Evolutionary conservation across 2,797 vertebrate genomes (phyloP).

Genomic region (Etheostoma nigrum): DNA sequence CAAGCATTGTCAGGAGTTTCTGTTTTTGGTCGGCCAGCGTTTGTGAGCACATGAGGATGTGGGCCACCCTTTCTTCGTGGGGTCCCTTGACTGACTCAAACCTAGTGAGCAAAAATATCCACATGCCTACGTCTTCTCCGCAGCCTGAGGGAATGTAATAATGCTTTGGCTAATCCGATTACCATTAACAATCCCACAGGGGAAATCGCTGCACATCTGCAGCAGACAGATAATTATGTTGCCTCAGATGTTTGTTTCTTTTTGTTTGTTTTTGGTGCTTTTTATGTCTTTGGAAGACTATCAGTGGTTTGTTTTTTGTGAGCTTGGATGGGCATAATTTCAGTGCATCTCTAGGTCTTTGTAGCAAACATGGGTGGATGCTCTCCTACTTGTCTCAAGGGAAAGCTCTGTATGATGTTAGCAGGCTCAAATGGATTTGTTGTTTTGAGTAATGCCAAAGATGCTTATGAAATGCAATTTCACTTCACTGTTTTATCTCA

Average conservation of each 20-base stretch:
- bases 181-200: slow-evolving; percentile 82
- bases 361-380: slow-evolving; percentile 48
- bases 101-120: slow-evolving; percentile 73
- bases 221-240: slow-evolving; percentile 81
- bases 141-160: slow-evolving; percentile 80
- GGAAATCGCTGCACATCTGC: slow-evolving; percentile 84
- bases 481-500: slow-evolving; percentile 12
- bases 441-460: not conserved
- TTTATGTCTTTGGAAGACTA: slow-evolving; percentile 64
- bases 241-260: slow-evolving; percentile 80
- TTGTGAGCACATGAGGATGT: slow-evolving; percentile 47
- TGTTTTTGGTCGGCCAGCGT: slow-evolving; percentile 22
- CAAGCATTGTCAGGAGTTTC: slow-evolving; percentile 37
- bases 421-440: slow-evolving; percentile 24
- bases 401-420: slow-evolving; percentile 41
- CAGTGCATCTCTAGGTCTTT: slow-evolving; percentile 45
- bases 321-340: slow-evolving; percentile 28
- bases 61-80: slow-evolving; percentile 49
- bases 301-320: slow-evolving; percentile 33
- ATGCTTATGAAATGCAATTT: slow-evolving; percentile 27
- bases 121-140: slow-evolving; percentile 66
- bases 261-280: slow-evolving; percentile 43
- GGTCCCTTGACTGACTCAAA: slow-evolving; percentile 75
- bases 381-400: slow-evolving; percentile 46
- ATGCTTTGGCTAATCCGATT: slow-evolving; percentile 86